A percentile compares a stretch with the other conserved stretches of the same genome.
Conservation (phyloP, 2,113 vertebrate species). For the Spea bombifrons region DNA sequence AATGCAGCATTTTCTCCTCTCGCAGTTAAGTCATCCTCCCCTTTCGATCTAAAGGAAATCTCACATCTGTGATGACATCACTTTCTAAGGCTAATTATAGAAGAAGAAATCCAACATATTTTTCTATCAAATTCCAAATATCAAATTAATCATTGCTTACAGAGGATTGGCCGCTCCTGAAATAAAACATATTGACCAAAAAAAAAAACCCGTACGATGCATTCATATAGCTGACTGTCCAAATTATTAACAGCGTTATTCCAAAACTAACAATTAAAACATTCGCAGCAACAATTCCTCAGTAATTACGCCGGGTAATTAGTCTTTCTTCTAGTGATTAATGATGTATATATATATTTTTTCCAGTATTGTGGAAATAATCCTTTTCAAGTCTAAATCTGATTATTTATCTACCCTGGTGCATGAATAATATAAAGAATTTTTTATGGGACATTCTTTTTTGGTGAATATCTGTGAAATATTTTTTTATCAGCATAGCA, state of each 20-base stretch:
- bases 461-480: not conserved
- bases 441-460: not conserved
- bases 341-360: not conserved
- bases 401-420: slow-evolving; percentile 7
- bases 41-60: not conserved
- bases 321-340: slow-evolving; percentile 5
- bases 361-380: not conserved
- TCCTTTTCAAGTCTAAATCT: slow-evolving; percentile 1
- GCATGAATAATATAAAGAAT: not conserved
- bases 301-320: not conserved
- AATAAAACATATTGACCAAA: not conserved
- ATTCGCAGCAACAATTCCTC: not conserved
- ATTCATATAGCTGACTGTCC: not conserved
- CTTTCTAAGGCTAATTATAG: slow-evolving; percentile 6
- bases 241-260: slow-evolving; percentile 15
- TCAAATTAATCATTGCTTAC: slow-evolving; percentile 13
- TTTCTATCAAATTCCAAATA: not conserved
- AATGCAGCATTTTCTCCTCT: too few relatives aligned
- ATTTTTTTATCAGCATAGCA: too few relatives aligned
- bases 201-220: not conserved
- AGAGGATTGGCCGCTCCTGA: not conserved
- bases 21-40: too few relatives aligned
- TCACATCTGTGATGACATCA: slow-evolving; percentile 34
- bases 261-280: not conserved
- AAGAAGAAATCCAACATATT: slow-evolving; percentile 16